phyloP scores from a whole-genome alignment of 2,888 invertebrate genomes.

The Nemurella pictetii region DNA sequence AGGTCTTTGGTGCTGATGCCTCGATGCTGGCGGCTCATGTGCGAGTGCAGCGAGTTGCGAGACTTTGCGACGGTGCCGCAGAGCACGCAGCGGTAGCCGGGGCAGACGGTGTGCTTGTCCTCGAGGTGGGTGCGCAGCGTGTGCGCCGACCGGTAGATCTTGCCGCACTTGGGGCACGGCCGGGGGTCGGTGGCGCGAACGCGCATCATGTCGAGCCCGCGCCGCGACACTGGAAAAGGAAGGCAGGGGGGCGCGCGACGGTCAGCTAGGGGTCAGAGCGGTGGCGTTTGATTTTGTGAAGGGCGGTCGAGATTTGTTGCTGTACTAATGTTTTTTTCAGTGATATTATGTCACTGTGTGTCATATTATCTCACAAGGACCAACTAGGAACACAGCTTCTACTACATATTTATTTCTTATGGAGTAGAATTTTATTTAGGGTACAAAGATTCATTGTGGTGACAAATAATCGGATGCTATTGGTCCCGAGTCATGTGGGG shows the following conservation, averaged over 20 bases:
- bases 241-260: constrained; percentile 35
- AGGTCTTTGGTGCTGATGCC: constrained; percentile 92
- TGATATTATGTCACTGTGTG: too few species aligned
- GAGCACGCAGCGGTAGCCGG: constrained; percentile 87
- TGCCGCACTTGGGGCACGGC: constrained; percentile 90
- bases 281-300: too few species aligned
- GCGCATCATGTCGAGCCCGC: constrained; percentile 81
- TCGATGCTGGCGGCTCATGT: constrained; percentile 91
- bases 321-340: too few species aligned
- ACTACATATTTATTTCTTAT: too few species aligned
- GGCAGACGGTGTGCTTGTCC: constrained; percentile 91
- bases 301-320: too few species aligned
- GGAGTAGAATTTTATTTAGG: too few species aligned
- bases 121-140: constrained; percentile 88
- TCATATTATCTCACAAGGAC: too few species aligned
- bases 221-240: constrained; percentile 65
- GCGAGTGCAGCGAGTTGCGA: constrained; percentile 87
- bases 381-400: too few species aligned
- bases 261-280: not conserved
- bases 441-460: too few species aligned
- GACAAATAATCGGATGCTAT: too few species aligned
- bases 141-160: constrained; percentile 90
- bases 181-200: constrained; percentile 90
- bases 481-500: too few species aligned
- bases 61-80: constrained; percentile 93